Percentiles rank a stretch among this genome's conserved stretches.
These are phyloP conservation scores for Fopius arisanus DNA, from an alignment of 1,140 invertebrate genomes.

Conservation along the genomic window DNA sequence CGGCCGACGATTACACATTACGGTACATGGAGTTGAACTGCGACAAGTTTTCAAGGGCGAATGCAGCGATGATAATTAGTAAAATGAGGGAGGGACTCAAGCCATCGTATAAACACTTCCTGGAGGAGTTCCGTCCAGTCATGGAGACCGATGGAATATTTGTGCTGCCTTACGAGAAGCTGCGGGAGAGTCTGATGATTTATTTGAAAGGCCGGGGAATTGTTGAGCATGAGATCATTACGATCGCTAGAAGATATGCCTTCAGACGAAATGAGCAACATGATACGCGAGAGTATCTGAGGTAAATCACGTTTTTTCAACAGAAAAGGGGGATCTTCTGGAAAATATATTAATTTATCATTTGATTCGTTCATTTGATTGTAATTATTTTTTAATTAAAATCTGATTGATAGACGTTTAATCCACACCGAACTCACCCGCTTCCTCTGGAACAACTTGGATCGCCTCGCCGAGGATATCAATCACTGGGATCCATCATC, in stretches of 20 bases:
- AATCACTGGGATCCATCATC: constrained; percentile 69
- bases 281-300: constrained; percentile 63
- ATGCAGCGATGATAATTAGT: constrained; percentile 73
- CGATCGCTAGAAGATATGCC: constrained; percentile 73
- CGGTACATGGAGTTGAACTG: constrained; percentile 86
- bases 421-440: constrained; percentile 75
- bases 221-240: constrained; percentile 80
- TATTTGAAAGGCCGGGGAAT: constrained; percentile 69
- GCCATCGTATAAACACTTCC: constrained; percentile 77
- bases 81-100: constrained; percentile 72
- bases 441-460: constrained; percentile 73
- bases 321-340: too few species aligned
- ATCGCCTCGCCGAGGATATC: constrained; percentile 72
- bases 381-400: neutral
- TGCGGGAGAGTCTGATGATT: constrained; percentile 69
- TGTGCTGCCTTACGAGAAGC: constrained; percentile 64
- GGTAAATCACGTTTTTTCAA: constrained; percentile 40
- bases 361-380: constrained; percentile 1
- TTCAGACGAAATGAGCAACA: constrained; percentile 52
- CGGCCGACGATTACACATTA: constrained; percentile 86
- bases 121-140: constrained; percentile 70
- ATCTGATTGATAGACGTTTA: constrained; percentile 55
- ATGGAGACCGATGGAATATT: constrained; percentile 57
- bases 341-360: neutral
- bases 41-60: constrained; percentile 76